Conservation (phyloP, 2,113 vertebrate species). For the Pseudorhombus dupliciocellatus region DNA sequence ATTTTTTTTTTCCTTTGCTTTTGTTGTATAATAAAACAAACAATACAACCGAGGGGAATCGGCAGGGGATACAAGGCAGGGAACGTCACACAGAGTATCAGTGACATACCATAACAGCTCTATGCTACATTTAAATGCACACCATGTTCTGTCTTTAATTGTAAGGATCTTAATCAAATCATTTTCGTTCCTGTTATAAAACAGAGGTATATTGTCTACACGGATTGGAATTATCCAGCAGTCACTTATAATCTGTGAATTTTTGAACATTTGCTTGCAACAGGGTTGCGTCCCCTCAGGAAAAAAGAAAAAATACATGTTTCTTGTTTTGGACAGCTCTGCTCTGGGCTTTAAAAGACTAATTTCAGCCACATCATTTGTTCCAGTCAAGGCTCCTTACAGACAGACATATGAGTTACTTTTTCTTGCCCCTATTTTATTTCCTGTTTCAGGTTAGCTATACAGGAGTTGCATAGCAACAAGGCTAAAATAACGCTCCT, state of each 20-base stretch:
- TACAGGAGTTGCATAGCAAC: constrained; percentile 71
- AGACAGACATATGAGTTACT: constrained; percentile 16
- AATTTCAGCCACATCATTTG: constrained; percentile 20
- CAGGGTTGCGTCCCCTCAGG: constrained; percentile 6
- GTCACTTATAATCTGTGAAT: not conserved
- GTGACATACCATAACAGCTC: not conserved
- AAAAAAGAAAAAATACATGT: constrained; percentile 13
- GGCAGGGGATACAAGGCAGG: not conserved
- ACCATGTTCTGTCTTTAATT: constrained; percentile 16
- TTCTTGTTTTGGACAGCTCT: constrained; percentile 31
- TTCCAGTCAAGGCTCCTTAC: constrained; percentile 9
- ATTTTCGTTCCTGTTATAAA: not conserved
- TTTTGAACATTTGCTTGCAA: constrained; percentile 6
- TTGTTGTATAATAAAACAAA: constrained; percentile 17
- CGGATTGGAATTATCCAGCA: not conserved
- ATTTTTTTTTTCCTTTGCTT: not conserved
- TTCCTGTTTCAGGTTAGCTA: constrained; percentile 50
- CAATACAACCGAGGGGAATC: not conserved
- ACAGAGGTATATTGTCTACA: not conserved
- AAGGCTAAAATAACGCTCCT: constrained; percentile 48
- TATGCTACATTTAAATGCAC: not conserved
- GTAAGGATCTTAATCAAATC: not conserved
- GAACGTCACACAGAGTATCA: constrained; percentile 11
- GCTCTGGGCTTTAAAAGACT: constrained; percentile 38
- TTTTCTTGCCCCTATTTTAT: constrained; percentile 33